Conservation (phyloP, 2,888 invertebrate genomes). For the Caenorhabditis sinica region DNA sequence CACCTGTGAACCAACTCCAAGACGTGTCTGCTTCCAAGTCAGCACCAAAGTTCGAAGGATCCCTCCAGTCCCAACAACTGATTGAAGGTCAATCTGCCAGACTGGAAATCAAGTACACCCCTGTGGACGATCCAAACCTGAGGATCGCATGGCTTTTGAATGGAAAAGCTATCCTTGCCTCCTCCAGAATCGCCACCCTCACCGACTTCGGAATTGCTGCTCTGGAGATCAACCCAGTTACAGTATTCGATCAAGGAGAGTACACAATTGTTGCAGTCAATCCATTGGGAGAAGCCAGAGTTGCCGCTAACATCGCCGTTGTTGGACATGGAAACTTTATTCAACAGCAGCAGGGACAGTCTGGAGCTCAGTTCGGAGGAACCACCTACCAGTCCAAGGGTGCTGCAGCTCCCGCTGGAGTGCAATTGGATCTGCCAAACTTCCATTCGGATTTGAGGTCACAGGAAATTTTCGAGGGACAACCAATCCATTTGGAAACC, state of each 20-base stretch:
- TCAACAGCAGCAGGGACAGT: slow-evolving; percentile 48
- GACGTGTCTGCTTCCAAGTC: slow-evolving; percentile 73
- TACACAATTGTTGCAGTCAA: slow-evolving; percentile 96
- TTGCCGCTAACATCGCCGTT: slow-evolving; percentile 90
- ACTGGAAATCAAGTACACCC: slow-evolving; percentile 79
- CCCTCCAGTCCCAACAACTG: slow-evolving; percentile 76
- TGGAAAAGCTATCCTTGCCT: slow-evolving; percentile 79
- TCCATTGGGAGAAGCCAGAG: slow-evolving; percentile 92
- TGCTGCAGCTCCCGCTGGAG: slow-evolving; percentile 66
- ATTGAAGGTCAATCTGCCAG: slow-evolving; percentile 87
- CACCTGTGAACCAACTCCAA: slow-evolving; percentile 74
- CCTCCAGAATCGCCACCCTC: slow-evolving; percentile 78
- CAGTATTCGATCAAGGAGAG: slow-evolving; percentile 94
- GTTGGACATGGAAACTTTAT: slow-evolving; percentile 86
- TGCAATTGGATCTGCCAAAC: slow-evolving; percentile 87
- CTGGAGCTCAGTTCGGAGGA: slow-evolving; percentile 62
- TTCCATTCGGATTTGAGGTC: slow-evolving; percentile 93
- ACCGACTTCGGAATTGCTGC: slow-evolving; percentile 87
- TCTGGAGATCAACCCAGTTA: slow-evolving; percentile 93
- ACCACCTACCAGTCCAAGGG: slow-evolving; percentile 69
- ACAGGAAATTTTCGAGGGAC: slow-evolving; percentile 94
- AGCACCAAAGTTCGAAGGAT: slow-evolving; percentile 79
- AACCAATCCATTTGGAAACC: slow-evolving; percentile 95
- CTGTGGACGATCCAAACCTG: slow-evolving; percentile 82
- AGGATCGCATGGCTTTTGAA: slow-evolving; percentile 82